Evolutionary conservation across 2,113 vertebrate genomes (phyloP).

Genomic region (Neodontobutis hainanensis): DNA sequence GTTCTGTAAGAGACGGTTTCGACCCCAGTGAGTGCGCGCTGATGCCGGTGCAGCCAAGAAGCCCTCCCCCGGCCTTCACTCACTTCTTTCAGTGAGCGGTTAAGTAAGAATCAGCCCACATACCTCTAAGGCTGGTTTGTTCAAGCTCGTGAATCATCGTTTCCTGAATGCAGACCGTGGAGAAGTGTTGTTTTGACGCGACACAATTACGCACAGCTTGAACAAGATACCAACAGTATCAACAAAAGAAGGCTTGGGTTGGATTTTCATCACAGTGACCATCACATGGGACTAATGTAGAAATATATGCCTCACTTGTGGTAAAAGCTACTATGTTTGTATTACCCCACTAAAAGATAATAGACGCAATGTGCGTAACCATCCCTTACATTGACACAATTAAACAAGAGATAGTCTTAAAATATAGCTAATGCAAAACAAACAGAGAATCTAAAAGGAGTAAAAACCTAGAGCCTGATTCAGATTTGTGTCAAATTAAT

Average conservation of each 20-base stretch:
- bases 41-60: constrained; percentile 22
- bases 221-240: not conserved
- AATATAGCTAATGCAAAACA: not conserved
- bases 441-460: not conserved
- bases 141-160: constrained; percentile 55
- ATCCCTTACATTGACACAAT: too few species aligned
- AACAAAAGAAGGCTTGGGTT: too few species aligned
- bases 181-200: not conserved
- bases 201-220: not conserved
- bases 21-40: constrained; percentile 11
- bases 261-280: too few species aligned
- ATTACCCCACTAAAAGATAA: too few species aligned
- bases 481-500: too few species aligned
- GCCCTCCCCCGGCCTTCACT: constrained; percentile 10
- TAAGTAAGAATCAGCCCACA: constrained; percentile 12
- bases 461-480: not conserved
- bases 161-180: constrained; percentile 10
- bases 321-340: too few species aligned
- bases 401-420: not conserved
- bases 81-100: constrained; percentile 11
- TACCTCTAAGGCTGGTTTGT: constrained; percentile 63
- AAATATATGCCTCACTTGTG: too few species aligned
- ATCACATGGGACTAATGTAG: too few species aligned
- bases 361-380: too few species aligned
- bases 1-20: constrained; percentile 8